Conservation (phyloP, 2,888 invertebrate genomes). For the Tyria jacobaeae region DNA sequence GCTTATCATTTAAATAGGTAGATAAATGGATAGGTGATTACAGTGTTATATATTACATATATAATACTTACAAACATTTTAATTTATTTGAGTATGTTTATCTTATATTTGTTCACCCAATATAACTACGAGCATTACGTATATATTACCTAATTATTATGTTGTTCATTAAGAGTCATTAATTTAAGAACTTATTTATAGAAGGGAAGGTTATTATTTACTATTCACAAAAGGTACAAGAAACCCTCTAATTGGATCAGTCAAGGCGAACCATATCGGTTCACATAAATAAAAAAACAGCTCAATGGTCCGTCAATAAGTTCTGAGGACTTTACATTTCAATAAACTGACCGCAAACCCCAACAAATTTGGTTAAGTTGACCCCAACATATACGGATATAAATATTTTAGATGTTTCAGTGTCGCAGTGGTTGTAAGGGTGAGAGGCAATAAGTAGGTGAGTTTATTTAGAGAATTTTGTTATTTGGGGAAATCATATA, state of each 20-base stretch:
- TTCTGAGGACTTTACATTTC: slow-evolving; percentile 41
- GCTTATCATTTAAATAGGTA: too few species aligned
- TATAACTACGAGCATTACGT: too few species aligned
- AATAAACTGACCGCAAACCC: slow-evolving; percentile 38
- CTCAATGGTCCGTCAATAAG: slow-evolving; percentile 17
- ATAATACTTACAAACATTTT: too few species aligned
- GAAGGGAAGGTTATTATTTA: neutral
- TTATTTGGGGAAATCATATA: neutral
- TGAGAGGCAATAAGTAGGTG: slow-evolving; percentile 3
- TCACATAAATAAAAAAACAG: slow-evolving; percentile 14
- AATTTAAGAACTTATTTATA: neutral
- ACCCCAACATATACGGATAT: slow-evolving; percentile 35
- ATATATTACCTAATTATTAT: too few species aligned
- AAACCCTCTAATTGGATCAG: slow-evolving; percentile 1
- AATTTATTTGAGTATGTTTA: too few species aligned
- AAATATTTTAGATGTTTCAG: slow-evolving; percentile 43
- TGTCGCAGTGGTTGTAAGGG: slow-evolving; percentile 16
- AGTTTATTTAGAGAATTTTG: neutral
- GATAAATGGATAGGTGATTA: too few species aligned
- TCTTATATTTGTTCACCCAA: too few species aligned
- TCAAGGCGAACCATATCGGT: neutral
- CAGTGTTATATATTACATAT: too few species aligned
- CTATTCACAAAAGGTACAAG: neutral
- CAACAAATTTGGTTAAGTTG: slow-evolving; percentile 39
- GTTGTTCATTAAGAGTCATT: neutral